Evolutionary conservation across 2,888 invertebrate genomes (phyloP).

Genomic region (Perizoma affinitatum): DNA sequence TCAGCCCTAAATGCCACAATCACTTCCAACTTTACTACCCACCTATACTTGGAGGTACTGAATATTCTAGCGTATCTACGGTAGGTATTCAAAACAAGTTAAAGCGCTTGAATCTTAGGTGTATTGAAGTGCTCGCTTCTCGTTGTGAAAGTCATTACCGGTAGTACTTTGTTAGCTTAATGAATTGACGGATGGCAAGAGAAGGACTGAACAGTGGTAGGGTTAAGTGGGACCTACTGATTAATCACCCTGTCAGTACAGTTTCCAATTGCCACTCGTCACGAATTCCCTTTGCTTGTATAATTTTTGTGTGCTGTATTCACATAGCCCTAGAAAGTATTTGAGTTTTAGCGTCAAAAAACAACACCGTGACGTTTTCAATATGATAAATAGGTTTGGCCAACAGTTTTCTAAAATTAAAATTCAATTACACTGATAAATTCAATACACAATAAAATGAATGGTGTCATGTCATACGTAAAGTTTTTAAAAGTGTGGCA

Average conservation of each 20-base stretch:
- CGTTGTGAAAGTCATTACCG: constrained; percentile 79
- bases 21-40: constrained; percentile 14
- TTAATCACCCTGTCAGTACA: constrained; percentile 81
- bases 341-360: constrained; percentile 40
- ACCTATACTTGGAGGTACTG: constrained; percentile 2
- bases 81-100: constrained; percentile 45
- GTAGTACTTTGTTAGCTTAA: constrained; percentile 82
- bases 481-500: constrained; percentile 8
- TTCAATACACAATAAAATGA: constrained; percentile 26
- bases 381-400: constrained; percentile 50
- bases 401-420: constrained; percentile 34
- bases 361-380: constrained; percentile 46
- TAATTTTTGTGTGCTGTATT: constrained; percentile 56
- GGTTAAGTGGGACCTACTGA: constrained; percentile 81
- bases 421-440: constrained; percentile 36
- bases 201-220: constrained; percentile 78
- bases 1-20: constrained; percentile 6
- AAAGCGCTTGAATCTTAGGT: constrained; percentile 54
- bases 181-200: constrained; percentile 82
- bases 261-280: constrained; percentile 79
- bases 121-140: constrained; percentile 61
- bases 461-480: constrained; percentile 20
- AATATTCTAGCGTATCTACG: constrained; percentile 12
- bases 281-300: constrained; percentile 66
- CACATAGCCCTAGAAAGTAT: constrained; percentile 41